Evolutionary conservation across 1,140 invertebrate genomes (phyloP), one percentile per base, ranked within the genome.

Genomic region (Aricia agestis): DNA sequence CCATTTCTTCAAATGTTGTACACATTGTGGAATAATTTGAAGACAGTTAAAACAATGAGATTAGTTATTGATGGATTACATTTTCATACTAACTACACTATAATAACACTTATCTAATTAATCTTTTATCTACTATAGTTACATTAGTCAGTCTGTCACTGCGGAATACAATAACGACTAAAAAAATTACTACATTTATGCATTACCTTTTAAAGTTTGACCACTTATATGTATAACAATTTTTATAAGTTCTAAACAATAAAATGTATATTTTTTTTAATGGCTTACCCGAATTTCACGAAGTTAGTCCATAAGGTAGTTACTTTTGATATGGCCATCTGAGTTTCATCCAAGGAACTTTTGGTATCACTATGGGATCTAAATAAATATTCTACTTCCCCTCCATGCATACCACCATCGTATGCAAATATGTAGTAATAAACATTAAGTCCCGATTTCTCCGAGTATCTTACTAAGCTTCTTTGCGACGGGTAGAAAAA

Each of bases 231-330:
- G n/a, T 7, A 36, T 36, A 36, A 9, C 36, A 36, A 36, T n/a
- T n/a, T n/a, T 2, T n/a, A 36, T 36, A 4, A 36, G 6, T 9
- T 9, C 3, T 7, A 59, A n/a, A 2, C 36, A 36, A 9, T 36
- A 36, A 36, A 36, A 1, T 6, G 36, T 5, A 25, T 36, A 7
- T 36, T 5, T 36, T 36, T 36, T 36, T 7, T 36, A 36, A 36
- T 36, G 36, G 6, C 75, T 69, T 74, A 85, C 82, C 83, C 81
- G 52, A 77, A 80, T 70, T 82, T 83, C 13, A 69, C 79, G 41
- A 86, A 86, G 66, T 86, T 83, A 1, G 82, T 76, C 80, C 80
- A 84, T 31, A 84, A n/a, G 0, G 69, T 77, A 7, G 82, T 84
- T 13, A 85, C 72, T 31, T 71, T 74, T 63, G 11, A 81, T 79